phyloP scores from a whole-genome alignment of 1,140 invertebrate genomes.

The Phocides pigmalion region DNA sequence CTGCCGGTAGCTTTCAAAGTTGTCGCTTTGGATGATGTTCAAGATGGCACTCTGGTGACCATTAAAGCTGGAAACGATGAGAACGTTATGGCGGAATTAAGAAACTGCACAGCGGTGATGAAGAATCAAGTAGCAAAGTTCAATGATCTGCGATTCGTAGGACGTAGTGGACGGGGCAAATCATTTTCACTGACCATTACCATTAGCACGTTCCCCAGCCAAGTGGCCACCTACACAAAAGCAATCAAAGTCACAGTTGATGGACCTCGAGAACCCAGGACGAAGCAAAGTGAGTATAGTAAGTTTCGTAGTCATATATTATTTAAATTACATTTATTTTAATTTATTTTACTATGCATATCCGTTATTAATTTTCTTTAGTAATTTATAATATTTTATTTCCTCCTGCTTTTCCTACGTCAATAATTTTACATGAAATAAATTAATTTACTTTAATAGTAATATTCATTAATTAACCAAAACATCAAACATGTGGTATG shows the following conservation, averaged over 20 bases:
- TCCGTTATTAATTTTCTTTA: conserved; percentile 14
- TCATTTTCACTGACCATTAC: conserved; percentile 98
- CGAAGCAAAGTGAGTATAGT: conserved; percentile 96
- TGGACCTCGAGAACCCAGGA: conserved; percentile 97
- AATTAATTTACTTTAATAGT: too few species aligned
- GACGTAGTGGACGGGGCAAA: conserved; percentile 96
- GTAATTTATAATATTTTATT: neutral
- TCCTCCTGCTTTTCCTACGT: too few species aligned
- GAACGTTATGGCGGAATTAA: conserved; percentile 96
- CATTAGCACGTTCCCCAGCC: conserved; percentile 94
- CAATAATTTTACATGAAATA: too few species aligned
- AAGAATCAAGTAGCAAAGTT: conserved; percentile 99
- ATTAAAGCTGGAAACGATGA: conserved; percentile 98
- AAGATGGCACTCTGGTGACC: conserved; percentile 96
- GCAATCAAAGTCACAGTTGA: conserved; percentile 99
- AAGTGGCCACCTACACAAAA: conserved; percentile 97
- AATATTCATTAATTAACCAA: too few species aligned
- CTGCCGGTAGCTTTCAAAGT: conserved; percentile 96
- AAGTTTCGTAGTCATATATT: conserved; percentile 14
- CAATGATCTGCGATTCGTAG: conserved; percentile 98
- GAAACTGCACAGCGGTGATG: conserved; percentile 96
- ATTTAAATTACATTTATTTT: conserved; percentile 1
- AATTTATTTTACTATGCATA: too few species aligned
- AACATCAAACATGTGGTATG: too few species aligned
- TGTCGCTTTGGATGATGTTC: conserved; percentile 94